These are phyloP conservation scores for Papio anubis DNA, from an alignment of 2,113 vertebrate species.

Conservation along the genomic window DNA sequence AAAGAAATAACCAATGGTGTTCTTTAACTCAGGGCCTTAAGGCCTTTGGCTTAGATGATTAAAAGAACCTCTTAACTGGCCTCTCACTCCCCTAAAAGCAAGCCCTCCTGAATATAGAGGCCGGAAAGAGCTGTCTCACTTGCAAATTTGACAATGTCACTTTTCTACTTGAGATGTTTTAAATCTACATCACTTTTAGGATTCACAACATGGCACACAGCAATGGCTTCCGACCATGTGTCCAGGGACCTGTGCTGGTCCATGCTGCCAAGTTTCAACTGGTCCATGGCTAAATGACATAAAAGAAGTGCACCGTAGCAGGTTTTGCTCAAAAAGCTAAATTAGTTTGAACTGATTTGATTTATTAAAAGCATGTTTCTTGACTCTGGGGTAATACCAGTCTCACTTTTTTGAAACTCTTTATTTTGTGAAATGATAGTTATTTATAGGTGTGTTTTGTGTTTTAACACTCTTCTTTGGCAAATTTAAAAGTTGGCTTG, in stretches of 20 bases:
- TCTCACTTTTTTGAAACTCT: background rate
- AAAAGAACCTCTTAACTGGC: background rate
- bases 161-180: background rate
- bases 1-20: constrained; percentile 25
- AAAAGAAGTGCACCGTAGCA: background rate
- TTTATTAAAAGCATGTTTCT: background rate
- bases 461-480: background rate
- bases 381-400: background rate
- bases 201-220: background rate
- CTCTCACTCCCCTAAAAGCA: background rate
- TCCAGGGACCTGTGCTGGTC: background rate
- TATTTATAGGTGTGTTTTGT: background rate
- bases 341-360: background rate
- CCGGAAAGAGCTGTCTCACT: background rate
- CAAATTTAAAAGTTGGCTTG: background rate
- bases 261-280: background rate
- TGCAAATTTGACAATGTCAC: background rate
- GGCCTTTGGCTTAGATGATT: background rate
- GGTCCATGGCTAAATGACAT: background rate
- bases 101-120: background rate
- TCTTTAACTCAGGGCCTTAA: background rate
- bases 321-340: background rate
- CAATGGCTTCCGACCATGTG: background rate
- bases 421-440: background rate
- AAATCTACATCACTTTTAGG: background rate